Evolutionary conservation across 2,797 vertebrate genomes (phyloP), one percentile per base, ranked within the genome.

Genomic region (Poeciliopsis presidionis): DNA sequence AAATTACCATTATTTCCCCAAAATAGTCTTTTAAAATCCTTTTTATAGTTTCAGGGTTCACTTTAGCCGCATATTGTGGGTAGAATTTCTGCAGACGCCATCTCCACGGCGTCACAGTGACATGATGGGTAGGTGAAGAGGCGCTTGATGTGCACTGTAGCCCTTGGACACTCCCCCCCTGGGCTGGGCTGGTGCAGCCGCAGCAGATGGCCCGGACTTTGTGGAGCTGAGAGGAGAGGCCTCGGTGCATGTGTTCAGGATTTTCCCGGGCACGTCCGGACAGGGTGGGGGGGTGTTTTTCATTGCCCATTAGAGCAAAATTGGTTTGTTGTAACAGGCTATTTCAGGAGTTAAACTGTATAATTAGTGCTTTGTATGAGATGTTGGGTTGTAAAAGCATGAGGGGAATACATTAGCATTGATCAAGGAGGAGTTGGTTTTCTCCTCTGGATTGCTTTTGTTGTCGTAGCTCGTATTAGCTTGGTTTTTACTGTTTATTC

Each of bases 181-280:
- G 84, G 49, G 18, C 47, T 57, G 86, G 91, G 84, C 65, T 86
- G 91, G 84, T 83, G 67, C 43, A 71, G 67, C 43, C 72, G 22
- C 84, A 87, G 89, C 93, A 94, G 90, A 93, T 93, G 91, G 91
- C 72, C 81, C 82, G 80, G 87, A 87, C 84, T 80, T 51, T 76
- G 85, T 84, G 47, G 61, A 76, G 80, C 77, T 75, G 81, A 86
- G 75, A 78, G 72, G 67, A 71, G n/a, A 46, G 51, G 22, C 67
- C 43, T 71, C 41, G 2, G 5, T 65, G 75, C 74, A 33, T 85
- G 87, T 84, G 87, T 83, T 84, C 79, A 72, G 82, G 80, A 80
- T 88, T 43, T 25, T 30, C 67, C 55, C 6, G 61, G 7, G 18
- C 39, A 57, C 65, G 55, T 74, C 61, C 49, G 80, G 72, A 81